Evolutionary conservation across 1,140 invertebrate genomes (phyloP).

Genomic region (Calliphora vicina): DNA sequence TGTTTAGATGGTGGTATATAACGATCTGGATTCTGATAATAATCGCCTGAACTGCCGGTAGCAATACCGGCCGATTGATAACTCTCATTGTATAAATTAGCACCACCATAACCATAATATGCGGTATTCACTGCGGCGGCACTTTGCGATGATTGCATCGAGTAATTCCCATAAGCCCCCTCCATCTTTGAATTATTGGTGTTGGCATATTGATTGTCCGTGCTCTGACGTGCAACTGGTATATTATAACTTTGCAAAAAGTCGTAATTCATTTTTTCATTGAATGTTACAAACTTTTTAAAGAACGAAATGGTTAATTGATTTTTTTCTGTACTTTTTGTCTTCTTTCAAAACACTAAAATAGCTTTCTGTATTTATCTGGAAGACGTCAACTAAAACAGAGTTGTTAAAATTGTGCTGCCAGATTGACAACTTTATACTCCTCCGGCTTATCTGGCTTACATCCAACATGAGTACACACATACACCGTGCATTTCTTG

Average conservation of each 20-base stretch:
- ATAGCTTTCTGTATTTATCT: not conserved
- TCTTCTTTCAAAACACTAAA: not conserved
- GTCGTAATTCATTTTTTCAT: not conserved
- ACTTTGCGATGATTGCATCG: not conserved
- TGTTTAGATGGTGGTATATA: conserved; percentile 32
- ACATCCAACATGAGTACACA: no score
- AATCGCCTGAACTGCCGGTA: not conserved
- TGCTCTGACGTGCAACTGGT: not conserved
- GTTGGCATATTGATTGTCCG: not conserved
- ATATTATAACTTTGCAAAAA: not conserved
- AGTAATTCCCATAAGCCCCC: not conserved
- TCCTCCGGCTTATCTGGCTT: no score
- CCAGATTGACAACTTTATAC: no score
- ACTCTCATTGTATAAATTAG: not conserved
- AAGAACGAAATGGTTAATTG: not conserved
- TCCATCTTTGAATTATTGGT: not conserved
- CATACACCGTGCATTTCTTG: no score
- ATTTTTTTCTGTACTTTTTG: not conserved
- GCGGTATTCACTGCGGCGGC: not conserved
- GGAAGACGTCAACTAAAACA: not conserved
- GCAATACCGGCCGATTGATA: not conserved
- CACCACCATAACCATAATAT: not conserved
- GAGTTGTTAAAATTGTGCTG: no score
- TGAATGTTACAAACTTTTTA: not conserved
- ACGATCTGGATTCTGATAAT: not conserved